Evolutionary conservation across 2,888 invertebrate species (phyloP).

Genomic region (Eristalis arbustorum): DNA sequence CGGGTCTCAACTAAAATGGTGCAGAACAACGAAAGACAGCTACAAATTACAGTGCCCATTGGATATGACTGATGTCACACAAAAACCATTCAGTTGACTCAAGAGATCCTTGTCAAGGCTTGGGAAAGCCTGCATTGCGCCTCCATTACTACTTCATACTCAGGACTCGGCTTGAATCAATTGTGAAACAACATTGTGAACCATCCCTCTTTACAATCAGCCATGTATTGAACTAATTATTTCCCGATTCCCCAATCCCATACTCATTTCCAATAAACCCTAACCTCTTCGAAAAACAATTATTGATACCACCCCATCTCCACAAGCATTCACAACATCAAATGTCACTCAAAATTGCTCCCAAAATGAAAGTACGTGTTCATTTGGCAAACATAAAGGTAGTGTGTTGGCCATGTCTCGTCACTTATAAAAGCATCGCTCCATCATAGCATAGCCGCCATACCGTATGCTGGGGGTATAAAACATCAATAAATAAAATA

Average conservation of each 20-base stretch:
- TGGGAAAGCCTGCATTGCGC: no score
- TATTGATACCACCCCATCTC: neutral
- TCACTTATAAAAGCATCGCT: slow-evolving; percentile 62
- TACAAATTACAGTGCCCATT: no score
- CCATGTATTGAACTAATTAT: slow-evolving; percentile 27
- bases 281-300: neutral
- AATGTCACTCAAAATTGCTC: slow-evolving; percentile 56
- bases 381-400: slow-evolving; percentile 58
- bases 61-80: no score
- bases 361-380: slow-evolving; percentile 43
- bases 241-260: slow-evolving; percentile 27
- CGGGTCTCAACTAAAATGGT: no score
- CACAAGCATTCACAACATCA: slow-evolving; percentile 36
- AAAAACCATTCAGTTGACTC: no score
- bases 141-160: no score
- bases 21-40: no score
- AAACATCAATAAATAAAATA: slow-evolving; percentile 71
- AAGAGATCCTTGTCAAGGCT: no score
- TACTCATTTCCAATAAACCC: neutral
- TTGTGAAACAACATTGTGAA: no score
- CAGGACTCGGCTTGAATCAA: no score
- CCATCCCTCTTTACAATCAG: no score
- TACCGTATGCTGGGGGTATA: slow-evolving; percentile 58
- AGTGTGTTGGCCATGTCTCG: slow-evolving; percentile 51
- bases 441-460: slow-evolving; percentile 19